Percentiles rank a stretch among this genome's conserved stretches.
Evolutionary conservation across 2,797 vertebrate species (phyloP).

Genomic region (Sebastes baramenuke): DNA sequence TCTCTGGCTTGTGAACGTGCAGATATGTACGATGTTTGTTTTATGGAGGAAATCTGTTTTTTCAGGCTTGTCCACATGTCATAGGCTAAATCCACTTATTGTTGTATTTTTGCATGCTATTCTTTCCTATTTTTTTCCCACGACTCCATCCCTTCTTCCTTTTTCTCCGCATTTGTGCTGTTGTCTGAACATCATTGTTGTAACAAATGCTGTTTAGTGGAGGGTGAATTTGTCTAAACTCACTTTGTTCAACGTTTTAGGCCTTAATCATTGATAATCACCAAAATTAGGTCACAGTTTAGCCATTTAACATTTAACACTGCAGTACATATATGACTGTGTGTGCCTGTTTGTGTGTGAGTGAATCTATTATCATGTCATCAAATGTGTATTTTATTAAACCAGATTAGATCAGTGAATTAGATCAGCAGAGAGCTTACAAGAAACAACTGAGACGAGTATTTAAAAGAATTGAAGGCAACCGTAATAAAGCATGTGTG

Average conservation of each 20-base stretch:
- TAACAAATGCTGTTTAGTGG: background rate
- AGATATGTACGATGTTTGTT: constrained; percentile 44
- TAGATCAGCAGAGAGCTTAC: background rate
- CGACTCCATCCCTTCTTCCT: background rate
- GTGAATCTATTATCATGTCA: background rate
- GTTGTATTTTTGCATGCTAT: background rate
- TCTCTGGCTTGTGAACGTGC: constrained; percentile 40
- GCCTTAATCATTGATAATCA: background rate
- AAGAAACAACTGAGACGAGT: constrained; percentile 11
- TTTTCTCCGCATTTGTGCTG: background rate
- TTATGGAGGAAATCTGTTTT: constrained; percentile 2
- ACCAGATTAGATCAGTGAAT: constrained; percentile 19
- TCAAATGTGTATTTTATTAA: constrained; percentile 20
- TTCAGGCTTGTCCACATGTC: background rate
- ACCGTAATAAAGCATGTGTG: background rate
- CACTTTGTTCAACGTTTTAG: background rate
- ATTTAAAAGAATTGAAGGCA: constrained; percentile 15
- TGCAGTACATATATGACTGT: background rate
- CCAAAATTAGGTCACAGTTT: background rate
- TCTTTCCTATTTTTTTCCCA: background rate
- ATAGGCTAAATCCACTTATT: background rate
- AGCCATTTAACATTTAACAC: background rate
- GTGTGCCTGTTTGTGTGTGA: background rate
- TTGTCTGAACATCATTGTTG: background rate
- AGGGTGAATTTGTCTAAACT: background rate